phyloP scores from a whole-genome alignment of 1,140 invertebrate genomes.

The Diachasmimorpha longicaudata region DNA sequence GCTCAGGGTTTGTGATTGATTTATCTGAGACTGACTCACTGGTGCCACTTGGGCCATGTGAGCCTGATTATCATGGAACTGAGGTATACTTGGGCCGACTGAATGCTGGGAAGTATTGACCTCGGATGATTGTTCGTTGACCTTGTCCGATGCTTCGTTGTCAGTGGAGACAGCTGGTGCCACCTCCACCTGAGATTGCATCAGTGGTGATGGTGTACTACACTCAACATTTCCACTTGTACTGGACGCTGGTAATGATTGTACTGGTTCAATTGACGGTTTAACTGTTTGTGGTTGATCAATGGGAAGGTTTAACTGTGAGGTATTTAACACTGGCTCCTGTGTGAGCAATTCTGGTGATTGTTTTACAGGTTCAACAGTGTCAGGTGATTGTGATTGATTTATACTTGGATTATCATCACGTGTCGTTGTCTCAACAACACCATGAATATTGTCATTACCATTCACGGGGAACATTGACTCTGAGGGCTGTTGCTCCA shows the following conservation, averaged over 20 bases:
- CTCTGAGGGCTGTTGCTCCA: slow-evolving; percentile 38
- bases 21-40: slow-evolving; percentile 37
- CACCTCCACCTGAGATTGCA: slow-evolving; percentile 31
- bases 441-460: slow-evolving; percentile 49
- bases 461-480: slow-evolving; percentile 50
- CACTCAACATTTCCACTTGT: slow-evolving; percentile 55
- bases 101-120: slow-evolving; percentile 33
- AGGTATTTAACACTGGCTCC: slow-evolving; percentile 42
- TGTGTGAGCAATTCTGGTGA: slow-evolving; percentile 30
- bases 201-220: slow-evolving; percentile 39
- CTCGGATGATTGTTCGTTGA: slow-evolving; percentile 45
- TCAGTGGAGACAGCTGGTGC: slow-evolving; percentile 41
- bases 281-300: slow-evolving; percentile 37
- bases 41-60: not conserved
- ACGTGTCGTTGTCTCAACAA: slow-evolving; percentile 51
- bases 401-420: slow-evolving; percentile 47
- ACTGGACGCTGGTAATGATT: slow-evolving; percentile 54
- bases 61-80: not conserved
- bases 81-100: slow-evolving; percentile 8
- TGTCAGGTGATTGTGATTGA: slow-evolving; percentile 37
- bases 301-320: slow-evolving; percentile 39
- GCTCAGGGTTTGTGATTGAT: slow-evolving; percentile 20
- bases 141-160: slow-evolving; percentile 44
- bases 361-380: slow-evolving; percentile 36
- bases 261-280: slow-evolving; percentile 50